A percentile compares a stretch with the other conserved stretches of the same genome.
Conservation (phyloP, 2,888 invertebrate genomes). For the Mythimna vitellina region DNA sequence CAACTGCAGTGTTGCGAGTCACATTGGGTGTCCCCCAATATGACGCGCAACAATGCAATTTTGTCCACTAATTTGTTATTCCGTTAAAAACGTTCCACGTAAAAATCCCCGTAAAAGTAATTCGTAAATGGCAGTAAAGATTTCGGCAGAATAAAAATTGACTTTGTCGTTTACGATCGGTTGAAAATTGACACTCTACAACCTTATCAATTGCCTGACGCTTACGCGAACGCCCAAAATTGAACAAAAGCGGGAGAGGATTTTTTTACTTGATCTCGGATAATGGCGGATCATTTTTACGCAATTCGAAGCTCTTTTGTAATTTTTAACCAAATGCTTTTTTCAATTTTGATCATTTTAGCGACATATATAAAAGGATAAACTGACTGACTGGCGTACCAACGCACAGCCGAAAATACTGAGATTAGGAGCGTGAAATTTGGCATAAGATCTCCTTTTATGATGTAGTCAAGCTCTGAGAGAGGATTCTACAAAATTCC, state of each 20-base stretch:
- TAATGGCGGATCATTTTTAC: slow-evolving; percentile 11
- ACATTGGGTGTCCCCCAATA: no score
- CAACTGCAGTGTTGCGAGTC: no score
- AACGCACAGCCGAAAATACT: no score
- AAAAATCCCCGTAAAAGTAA: background rate
- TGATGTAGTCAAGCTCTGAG: no score
- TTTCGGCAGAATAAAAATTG: slow-evolving; percentile 24
- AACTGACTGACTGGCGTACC: no score
- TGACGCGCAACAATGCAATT: no score
- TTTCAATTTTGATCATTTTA: background rate
- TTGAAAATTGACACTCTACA: slow-evolving; percentile 43
- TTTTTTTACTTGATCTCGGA: slow-evolving; percentile 1
- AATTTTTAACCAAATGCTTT: background rate
- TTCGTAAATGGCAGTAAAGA: slow-evolving; percentile 7
- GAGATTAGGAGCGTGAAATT: no score
- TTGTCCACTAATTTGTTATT: background rate
- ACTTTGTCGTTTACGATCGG: slow-evolving; percentile 28
- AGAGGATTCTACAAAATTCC: no score
- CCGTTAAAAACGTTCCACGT: background rate
- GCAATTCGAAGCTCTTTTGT: background rate
- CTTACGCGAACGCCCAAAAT: slow-evolving; percentile 27
- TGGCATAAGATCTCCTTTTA: no score
- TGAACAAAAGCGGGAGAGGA: slow-evolving; percentile 11
- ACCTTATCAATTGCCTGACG: slow-evolving; percentile 49
- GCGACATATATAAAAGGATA: no score